Percentiles rank a stretch among this genome's conserved stretches.
Conservation (phyloP, 2,888 invertebrate species). For the Palloptera scutellata region DNA sequence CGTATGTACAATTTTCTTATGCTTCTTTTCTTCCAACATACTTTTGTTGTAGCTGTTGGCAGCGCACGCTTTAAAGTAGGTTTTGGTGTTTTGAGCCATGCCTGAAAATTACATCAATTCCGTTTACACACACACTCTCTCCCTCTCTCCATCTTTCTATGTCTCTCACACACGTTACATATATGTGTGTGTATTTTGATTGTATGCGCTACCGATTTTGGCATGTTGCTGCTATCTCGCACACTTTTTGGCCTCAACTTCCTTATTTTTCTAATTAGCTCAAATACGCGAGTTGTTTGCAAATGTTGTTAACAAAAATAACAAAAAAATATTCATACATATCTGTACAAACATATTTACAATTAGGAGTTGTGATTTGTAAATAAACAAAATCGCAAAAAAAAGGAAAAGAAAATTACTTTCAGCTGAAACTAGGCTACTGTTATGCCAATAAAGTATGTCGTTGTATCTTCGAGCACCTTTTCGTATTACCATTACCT, state of each 20-base stretch:
- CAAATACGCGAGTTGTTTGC: slow-evolving; percentile 28
- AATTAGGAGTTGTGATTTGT: not conserved
- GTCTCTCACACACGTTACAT: not conserved
- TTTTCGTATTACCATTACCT: too few relatives aligned
- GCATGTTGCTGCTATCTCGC: slow-evolving; percentile 5
- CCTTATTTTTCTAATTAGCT: slow-evolving; percentile 42
- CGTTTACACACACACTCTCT: not conserved
- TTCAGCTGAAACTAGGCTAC: slow-evolving; percentile 9
- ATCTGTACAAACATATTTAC: not conserved
- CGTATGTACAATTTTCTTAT: not conserved
- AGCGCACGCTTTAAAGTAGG: slow-evolving; percentile 44
- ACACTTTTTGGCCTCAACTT: slow-evolving; percentile 37
- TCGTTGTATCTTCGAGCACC: too few relatives aligned
- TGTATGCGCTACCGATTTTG: slow-evolving; percentile 11
- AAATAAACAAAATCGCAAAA: too few relatives aligned
- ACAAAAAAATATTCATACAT: not conserved
- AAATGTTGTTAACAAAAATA: slow-evolving; percentile 8
- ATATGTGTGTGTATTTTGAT: slow-evolving; percentile 5
- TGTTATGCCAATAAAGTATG: slow-evolving; percentile 3
- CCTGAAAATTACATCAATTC: slow-evolving; percentile 16
- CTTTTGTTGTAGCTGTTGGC: slow-evolving; percentile 17
- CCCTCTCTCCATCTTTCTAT: not conserved
- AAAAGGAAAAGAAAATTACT: not conserved
- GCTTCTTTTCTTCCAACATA: slow-evolving; percentile 14
- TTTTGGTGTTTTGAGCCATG: slow-evolving; percentile 48